Conservation (phyloP, 1,140 invertebrate species). For the Mizuhopecten yessoensis region DNA sequence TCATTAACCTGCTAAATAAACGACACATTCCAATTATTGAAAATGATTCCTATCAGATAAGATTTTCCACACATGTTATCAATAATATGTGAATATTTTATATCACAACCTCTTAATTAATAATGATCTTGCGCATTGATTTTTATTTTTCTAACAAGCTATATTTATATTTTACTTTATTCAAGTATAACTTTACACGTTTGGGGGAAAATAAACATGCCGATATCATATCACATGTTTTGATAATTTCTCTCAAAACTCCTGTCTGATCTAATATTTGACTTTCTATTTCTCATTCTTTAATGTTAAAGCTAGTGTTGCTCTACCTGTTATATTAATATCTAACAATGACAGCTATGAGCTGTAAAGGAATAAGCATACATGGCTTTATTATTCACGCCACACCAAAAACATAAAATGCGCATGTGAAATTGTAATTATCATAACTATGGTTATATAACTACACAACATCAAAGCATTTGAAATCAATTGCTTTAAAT, state of each 20-base stretch:
- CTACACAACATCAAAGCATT: not conserved
- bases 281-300: too few species aligned
- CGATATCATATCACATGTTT: not conserved
- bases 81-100: not conserved
- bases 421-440: not conserved
- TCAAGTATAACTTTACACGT: too few species aligned
- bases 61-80: not conserved
- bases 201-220: too few species aligned
- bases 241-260: not conserved
- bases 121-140: too few species aligned
- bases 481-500: not conserved
- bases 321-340: too few species aligned
- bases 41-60: not conserved
- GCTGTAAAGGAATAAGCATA: too few species aligned
- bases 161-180: too few species aligned
- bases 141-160: too few species aligned
- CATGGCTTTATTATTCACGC: not conserved
- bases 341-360: too few species aligned
- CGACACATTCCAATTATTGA: not conserved
- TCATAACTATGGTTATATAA: not conserved
- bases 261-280: too few species aligned
- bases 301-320: not conserved
- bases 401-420: not conserved
- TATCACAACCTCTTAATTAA: not conserved
- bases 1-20: not conserved